These are phyloP conservation scores for Platysteira castanea DNA, from an alignment of 2,113 vertebrate genomes.

Conservation along the genomic window DNA sequence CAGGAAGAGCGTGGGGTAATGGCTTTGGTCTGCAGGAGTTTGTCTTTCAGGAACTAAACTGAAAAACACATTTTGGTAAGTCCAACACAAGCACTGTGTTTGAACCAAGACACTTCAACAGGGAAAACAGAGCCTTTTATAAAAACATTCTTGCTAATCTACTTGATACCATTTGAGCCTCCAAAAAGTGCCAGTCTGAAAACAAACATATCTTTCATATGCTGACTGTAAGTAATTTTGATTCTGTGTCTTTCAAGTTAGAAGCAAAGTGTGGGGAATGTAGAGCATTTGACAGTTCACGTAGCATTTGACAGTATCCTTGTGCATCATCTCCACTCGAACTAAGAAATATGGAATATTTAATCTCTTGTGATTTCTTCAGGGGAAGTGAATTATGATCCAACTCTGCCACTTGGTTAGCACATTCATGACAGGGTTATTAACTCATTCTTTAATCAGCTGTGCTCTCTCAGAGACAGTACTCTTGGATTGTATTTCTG, in stretches of 20 bases:
- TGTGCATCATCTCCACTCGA: not conserved
- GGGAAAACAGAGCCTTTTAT: not conserved
- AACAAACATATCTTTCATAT: not conserved
- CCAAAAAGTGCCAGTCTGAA: not conserved
- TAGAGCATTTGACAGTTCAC: not conserved
- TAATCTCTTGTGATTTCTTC: not conserved
- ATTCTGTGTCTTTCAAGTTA: not conserved
- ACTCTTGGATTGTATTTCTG: not conserved
- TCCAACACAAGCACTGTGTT: not conserved
- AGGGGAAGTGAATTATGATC: not conserved
- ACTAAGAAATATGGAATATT: rapidly evolving
- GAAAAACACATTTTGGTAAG: not conserved
- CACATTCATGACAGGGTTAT: not conserved
- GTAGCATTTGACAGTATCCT: not conserved
- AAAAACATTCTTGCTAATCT: constrained; percentile 14
- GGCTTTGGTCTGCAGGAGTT: not conserved
- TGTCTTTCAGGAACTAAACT: not conserved
- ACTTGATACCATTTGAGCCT: not conserved
- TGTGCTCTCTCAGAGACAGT: not conserved
- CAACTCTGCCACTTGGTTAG: not conserved
- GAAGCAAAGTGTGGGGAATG: not conserved
- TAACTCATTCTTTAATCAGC: not conserved
- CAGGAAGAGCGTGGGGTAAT: not conserved
- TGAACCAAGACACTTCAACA: not conserved
- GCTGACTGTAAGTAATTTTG: not conserved